Conservation (phyloP, 2,888 invertebrate species). For the Drosophila paucipuncta region DNA sequence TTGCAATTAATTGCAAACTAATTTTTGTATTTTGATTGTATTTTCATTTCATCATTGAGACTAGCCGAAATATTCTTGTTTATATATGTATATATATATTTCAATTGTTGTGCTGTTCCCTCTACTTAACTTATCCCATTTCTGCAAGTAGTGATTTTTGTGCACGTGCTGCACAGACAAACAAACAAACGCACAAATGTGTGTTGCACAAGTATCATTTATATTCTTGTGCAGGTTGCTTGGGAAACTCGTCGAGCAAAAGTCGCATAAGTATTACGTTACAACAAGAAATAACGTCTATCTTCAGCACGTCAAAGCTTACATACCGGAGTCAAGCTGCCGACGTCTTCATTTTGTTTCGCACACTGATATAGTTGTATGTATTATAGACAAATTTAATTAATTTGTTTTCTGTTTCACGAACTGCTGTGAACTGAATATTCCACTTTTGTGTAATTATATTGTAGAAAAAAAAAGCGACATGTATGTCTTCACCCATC, state of each 20-base stretch:
- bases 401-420: background rate
- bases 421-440: background rate
- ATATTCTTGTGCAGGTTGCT: conserved; percentile 11
- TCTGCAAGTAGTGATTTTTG: conserved; percentile 8
- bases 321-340: background rate
- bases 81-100: background rate
- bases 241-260: background rate
- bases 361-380: background rate
- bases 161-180: background rate
- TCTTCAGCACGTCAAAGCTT: background rate
- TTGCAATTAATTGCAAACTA: background rate
- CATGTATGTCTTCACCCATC: background rate
- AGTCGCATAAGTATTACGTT: background rate
- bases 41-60: background rate
- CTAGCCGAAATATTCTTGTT: background rate
- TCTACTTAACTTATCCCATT: background rate
- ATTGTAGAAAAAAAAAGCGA: background rate
- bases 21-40: background rate
- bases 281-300: background rate
- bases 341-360: background rate
- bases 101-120: background rate
- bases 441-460: background rate
- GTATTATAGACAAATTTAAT: background rate
- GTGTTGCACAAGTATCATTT: conserved; percentile 31
- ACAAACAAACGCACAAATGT: conserved; percentile 8